Base-by-base conservation (phyloP, 64 coral and sea anemone species). In the Montipora foliosa region DNA sequence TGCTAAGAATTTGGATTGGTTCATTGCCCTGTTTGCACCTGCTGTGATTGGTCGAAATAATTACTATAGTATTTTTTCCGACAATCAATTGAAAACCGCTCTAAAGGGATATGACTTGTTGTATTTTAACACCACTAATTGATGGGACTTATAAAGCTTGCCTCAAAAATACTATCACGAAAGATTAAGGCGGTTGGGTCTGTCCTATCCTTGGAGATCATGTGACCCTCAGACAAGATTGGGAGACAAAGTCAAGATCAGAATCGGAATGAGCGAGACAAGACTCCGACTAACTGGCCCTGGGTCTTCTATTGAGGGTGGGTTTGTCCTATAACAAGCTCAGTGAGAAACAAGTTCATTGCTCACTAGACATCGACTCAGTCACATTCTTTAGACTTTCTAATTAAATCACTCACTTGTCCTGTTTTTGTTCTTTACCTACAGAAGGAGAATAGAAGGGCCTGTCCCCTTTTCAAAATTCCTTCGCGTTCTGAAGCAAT, bases 401-500 rank as follows among this genome's bases (percentile, higher is more conserved):
- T 64, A 57, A 57, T 64, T 64, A 64, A 16, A 64, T 64, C 61
- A 64, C 61, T 15, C 4, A 19, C 9, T 8, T 16, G 13, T 64
- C 14, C 4, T 64, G 49, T 24, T 21, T 24, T 71, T 71, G 17
- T 6, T 13, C 77, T 44, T 67, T 70, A 12, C 69, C 19, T 57
- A 21, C 7, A 20, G 16, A 13, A 90, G 93, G 87, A 17, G 61
- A 84, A 52, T 79, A 64, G 87, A 77, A 17, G 87, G 84, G 5
- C 76, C 92, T 11, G 13, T 97, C 2, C 95, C 92, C 20, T 94
- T 97, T 16, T 75, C 93, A 16, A 97, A 88, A 78, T 94, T 90
- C 52, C 80, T 91, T 14, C 85, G 81, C 47, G 67, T 88, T 61
- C 20, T 94, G 21, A 58, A 47, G 13, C 95, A 92, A 12, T 94